Base-by-base conservation (phyloP, 53 echinoderm and acorn worm species). In the Hippasteria phrygiana region DNA sequence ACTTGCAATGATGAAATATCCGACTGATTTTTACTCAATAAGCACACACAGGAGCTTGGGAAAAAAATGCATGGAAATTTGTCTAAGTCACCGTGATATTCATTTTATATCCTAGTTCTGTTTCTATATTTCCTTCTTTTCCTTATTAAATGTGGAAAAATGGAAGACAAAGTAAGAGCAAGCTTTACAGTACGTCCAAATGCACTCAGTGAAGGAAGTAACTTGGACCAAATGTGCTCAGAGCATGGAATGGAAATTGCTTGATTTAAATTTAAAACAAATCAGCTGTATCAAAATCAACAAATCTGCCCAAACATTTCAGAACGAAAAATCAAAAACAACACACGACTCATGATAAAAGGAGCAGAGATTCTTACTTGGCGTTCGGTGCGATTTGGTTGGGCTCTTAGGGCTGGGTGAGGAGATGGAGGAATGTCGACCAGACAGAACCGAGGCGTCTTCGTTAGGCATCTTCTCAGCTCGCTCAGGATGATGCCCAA, bases 361-460 rank as follows among this genome's bases (percentile, higher is more conserved):
- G n/a, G 26, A 3, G 8, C 6, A 22, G 0, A 22, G 41, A 41
- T 46, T 62, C 93, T 76, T 70, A 93, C 93, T 93, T 62, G 74
- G 27, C 46, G 74, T 41, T 73, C 93, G 88, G 91, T 65, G 75
- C 38, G 66, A 13, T 48, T 96, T 96, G 43, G 86, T 89, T 0
- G 98, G 98, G 70, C 95, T 95, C 77, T 93, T 92, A 26, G 88
- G 81, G 2, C 93, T 87, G 0, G 93, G 79, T 29, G 89, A 87
- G 14, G 94, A 94, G 7, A 87, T 92, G 20, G 90, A 71, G 0
- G 94, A 94, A 55, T 92, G 92, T 20, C 95, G 62, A 3, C 95
- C 98, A 0, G 98, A 98, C 0, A 98, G 73, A 18, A 89, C 73
- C 2, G 98, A 98, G 1, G 94, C 94, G 78, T 98, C 94, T 39